Conservation (phyloP, 2,888 invertebrate species). For the Hyposoter didymator region DNA sequence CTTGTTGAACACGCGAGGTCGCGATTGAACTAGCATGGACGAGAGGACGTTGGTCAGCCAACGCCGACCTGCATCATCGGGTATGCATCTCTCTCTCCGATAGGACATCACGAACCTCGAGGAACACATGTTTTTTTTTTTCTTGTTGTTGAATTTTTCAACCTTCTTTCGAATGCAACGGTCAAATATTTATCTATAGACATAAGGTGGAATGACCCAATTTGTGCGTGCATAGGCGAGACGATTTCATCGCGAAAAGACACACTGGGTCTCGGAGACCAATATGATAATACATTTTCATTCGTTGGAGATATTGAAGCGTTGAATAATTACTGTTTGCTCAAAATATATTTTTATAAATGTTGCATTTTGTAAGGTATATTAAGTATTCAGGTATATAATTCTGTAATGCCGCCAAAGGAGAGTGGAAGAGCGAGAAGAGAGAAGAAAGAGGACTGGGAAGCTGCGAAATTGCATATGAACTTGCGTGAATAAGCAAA, state of each 20-base stretch:
- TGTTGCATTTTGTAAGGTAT: constrained; percentile 15
- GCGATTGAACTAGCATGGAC: constrained; percentile 75
- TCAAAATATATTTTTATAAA: not conserved
- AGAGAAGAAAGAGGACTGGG: constrained; percentile 21
- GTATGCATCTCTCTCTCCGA: constrained; percentile 45
- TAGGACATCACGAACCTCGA: constrained; percentile 49
- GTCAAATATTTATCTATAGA: constrained; percentile 13
- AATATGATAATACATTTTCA: not conserved
- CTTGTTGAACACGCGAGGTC: constrained; percentile 73
- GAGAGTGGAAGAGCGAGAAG: not conserved
- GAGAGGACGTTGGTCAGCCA: constrained; percentile 44
- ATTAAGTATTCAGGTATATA: not conserved
- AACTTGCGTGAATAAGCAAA: constrained; percentile 32
- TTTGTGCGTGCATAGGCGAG: not conserved
- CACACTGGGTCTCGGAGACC: not conserved
- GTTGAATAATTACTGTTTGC: not conserved
- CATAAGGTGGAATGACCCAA: constrained; percentile 15
- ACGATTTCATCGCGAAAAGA: not conserved
- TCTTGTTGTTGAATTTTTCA: not conserved
- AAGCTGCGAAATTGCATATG: constrained; percentile 55
- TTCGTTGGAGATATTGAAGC: not conserved
- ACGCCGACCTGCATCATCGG: constrained; percentile 63
- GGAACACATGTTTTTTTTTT: constrained; percentile 37
- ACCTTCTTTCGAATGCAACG: constrained; percentile 17
- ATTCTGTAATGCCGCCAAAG: not conserved